Percentiles rank a stretch among this genome's conserved stretches.
Evolutionary conservation across 2,797 vertebrate genomes (phyloP).

Genomic region (Halcyon smyrnensis): DNA sequence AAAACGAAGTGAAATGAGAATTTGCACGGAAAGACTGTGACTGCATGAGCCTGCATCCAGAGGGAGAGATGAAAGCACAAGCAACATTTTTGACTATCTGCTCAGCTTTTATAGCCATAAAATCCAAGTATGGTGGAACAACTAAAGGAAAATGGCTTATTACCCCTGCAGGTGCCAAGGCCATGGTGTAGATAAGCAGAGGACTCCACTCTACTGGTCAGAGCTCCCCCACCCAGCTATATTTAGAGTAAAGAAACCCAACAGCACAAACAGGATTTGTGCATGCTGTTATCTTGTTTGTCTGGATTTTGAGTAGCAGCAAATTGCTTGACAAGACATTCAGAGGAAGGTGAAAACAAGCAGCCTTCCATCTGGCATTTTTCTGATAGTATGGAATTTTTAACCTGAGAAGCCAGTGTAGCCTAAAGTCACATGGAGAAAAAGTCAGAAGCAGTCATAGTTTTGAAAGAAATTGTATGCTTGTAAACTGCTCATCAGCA

Average conservation of each 20-base stretch:
- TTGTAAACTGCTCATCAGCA: background rate
- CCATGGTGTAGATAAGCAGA: background rate
- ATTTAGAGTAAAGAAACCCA: constrained; percentile 22
- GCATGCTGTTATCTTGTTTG: background rate
- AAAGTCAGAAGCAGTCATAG: constrained; percentile 8
- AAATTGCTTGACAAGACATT: constrained; percentile 25
- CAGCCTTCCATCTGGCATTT: constrained; percentile 13
- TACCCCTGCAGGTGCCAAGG: background rate
- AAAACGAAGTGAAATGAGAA: background rate
- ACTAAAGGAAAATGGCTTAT: background rate
- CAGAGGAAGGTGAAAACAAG: constrained; percentile 60
- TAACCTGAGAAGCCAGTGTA: background rate
- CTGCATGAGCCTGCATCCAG: background rate
- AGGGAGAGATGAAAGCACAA: background rate
- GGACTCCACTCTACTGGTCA: background rate
- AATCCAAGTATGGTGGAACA: background rate
- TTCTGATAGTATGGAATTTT: background rate
- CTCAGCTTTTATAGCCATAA: background rate
- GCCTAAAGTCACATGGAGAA: background rate
- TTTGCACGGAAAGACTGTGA: fast-evolving
- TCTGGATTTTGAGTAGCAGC: constrained; percentile 14
- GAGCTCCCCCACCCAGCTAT: background rate
- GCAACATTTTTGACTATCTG: background rate
- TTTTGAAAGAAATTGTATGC: background rate
- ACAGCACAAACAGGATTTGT: constrained; percentile 50